Percentiles rank a stretch among this genome's conserved stretches.
Conservation (phyloP, 2,113 vertebrate species). For the Turnix velox region DNA sequence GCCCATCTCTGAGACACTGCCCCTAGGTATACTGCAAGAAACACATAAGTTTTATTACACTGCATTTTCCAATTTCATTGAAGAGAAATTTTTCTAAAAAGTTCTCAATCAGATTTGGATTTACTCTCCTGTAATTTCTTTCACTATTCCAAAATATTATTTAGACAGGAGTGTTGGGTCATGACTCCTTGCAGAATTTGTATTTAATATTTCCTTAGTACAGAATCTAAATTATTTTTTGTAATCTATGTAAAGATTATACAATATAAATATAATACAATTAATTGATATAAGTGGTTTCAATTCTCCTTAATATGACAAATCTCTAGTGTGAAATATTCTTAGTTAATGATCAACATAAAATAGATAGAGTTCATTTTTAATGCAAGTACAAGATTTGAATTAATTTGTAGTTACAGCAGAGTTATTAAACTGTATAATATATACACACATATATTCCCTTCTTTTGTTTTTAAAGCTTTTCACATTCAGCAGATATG, state of each 20-base stretch:
- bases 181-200: conserved; percentile 55
- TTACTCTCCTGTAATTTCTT: neutral
- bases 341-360: conserved; percentile 87
- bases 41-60: neutral
- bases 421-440: conserved; percentile 73
- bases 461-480: conserved; percentile 43
- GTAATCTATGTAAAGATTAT: conserved; percentile 83
- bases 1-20: neutral
- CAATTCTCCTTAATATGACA: conserved; percentile 86
- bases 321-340: conserved; percentile 86
- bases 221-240: conserved; percentile 78
- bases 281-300: conserved; percentile 86
- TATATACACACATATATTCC: conserved; percentile 8
- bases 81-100: neutral
- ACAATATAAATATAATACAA: conserved; percentile 81
- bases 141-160: neutral
- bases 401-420: conserved; percentile 81
- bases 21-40: neutral
- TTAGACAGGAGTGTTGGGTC: conserved; percentile 42
- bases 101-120: neutral
- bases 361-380: conserved; percentile 86
- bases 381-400: conserved; percentile 84
- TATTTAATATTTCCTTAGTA: conserved; percentile 76
- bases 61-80: neutral
- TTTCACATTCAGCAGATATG: neutral